phyloP scores from a whole-genome alignment of 2,888 invertebrate species.

The Frankliniella intonsa region DNA sequence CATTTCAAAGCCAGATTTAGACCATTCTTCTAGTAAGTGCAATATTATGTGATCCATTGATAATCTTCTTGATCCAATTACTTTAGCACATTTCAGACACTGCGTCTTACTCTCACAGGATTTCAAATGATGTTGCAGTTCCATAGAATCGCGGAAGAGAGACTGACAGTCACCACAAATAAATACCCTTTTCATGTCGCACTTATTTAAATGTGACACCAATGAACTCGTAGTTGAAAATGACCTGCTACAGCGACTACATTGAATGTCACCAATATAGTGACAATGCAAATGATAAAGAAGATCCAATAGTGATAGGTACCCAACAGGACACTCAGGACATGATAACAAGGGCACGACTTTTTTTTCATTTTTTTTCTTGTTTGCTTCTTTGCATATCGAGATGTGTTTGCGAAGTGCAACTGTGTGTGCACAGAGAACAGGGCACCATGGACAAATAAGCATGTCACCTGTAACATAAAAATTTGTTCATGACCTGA shows the following conservation, averaged over 20 bases:
- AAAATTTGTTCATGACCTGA: not conserved
- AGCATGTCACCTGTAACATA: not conserved
- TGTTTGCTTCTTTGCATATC: not conserved
- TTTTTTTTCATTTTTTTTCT: not conserved
- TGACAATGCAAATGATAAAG: not conserved
- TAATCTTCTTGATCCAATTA: not conserved
- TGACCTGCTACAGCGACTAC: not conserved
- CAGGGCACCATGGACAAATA: not conserved
- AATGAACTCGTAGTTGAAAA: not conserved
- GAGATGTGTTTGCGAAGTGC: not conserved
- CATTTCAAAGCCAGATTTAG: not conserved
- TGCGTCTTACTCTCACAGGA: not conserved
- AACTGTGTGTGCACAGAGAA: not conserved
- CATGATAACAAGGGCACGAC: not conserved
- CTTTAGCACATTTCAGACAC: conserved; percentile 2
- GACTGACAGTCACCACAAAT: not conserved
- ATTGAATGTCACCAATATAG: not conserved
- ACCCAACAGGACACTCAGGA: not conserved
- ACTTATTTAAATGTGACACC: not conserved
- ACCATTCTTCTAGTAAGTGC: not conserved
- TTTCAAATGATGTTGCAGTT: not conserved
- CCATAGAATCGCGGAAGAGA: not conserved
- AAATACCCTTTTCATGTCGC: not conserved
- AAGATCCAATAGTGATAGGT: not conserved
- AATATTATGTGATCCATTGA: not conserved